Conservation (phyloP, 2,797 vertebrate species). For the Mormyrops attenuatus region DNA sequence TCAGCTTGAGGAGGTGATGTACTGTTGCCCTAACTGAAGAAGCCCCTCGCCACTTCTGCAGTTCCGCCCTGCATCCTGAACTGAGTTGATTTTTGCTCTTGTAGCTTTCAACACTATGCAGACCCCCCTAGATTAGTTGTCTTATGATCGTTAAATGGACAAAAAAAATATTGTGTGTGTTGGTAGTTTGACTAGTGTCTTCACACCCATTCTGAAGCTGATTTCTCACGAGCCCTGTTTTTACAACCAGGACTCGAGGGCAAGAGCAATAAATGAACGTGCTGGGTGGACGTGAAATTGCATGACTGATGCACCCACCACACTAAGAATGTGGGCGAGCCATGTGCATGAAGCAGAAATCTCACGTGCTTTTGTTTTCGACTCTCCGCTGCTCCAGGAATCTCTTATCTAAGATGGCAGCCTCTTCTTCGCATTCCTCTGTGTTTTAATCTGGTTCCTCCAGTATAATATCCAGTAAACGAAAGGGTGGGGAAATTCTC, state of each 20-base stretch:
- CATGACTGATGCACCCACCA: background rate
- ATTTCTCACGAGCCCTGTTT: background rate
- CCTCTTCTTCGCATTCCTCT: background rate
- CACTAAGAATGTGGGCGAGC: background rate
- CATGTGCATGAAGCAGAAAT: background rate
- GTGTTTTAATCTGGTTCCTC: background rate
- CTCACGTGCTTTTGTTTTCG: background rate
- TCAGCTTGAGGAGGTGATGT: background rate
- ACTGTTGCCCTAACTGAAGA: background rate
- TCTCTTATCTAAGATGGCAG: background rate
- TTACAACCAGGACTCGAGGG: background rate
- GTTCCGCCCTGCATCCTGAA: background rate
- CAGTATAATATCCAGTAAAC: background rate
- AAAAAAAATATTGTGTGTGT: background rate
- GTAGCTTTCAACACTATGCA: background rate
- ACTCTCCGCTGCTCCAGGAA: background rate
- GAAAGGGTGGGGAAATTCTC: slow-evolving; percentile 4
- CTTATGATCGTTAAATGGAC: background rate
- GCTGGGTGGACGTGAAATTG: background rate
- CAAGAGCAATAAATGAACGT: background rate
- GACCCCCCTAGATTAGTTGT: background rate
- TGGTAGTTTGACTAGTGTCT: background rate
- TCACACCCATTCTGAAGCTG: background rate
- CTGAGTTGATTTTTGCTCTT: background rate
- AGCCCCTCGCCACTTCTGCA: background rate